These are phyloP conservation scores for Acrocephalus kingi DNA, from an alignment of 2,113 vertebrate species.

Conservation along the genomic window DNA sequence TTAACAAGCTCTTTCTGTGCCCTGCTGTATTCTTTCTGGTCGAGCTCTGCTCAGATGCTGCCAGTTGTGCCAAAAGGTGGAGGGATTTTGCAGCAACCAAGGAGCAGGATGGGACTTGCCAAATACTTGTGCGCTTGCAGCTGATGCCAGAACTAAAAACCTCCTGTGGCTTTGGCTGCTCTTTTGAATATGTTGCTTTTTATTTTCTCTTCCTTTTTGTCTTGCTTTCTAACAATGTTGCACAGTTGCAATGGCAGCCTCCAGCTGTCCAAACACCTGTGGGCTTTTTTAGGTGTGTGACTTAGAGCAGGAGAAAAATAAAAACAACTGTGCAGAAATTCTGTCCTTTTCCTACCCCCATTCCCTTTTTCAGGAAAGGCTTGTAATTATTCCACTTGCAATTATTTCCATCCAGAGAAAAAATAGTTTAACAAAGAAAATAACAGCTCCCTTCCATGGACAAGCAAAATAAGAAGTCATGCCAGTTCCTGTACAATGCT, in stretches of 20 bases:
- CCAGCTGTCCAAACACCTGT: not conserved
- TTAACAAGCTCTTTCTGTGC: not conserved
- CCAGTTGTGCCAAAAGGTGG: slow-evolving; percentile 6
- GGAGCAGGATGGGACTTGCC: slow-evolving; percentile 45
- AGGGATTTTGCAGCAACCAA: slow-evolving; percentile 34
- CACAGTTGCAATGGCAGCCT: not conserved
- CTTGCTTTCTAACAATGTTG: not conserved
- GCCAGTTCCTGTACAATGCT: not conserved
- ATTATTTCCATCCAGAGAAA: slow-evolving; percentile 48
- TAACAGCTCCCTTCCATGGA: not conserved
- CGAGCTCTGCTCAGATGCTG: not conserved
- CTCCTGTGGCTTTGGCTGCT: not conserved
- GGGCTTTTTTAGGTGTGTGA: not conserved
- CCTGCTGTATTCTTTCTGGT: not conserved
- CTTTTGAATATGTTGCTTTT: slow-evolving; percentile 24
- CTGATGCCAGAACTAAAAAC: not conserved
- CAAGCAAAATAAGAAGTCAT: not conserved
- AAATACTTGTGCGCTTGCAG: slow-evolving; percentile 25
- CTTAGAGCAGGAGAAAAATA: not conserved
- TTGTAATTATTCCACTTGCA: slow-evolving; percentile 18
- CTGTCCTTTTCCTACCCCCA: not conserved
- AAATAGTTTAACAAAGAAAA: slow-evolving; percentile 37
- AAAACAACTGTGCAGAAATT: not conserved
- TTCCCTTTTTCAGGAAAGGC: not conserved
- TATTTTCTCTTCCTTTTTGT: slow-evolving; percentile 8